Evolutionary conservation across 2,888 invertebrate genomes (phyloP).

Genomic region (Catocala fraxini): DNA sequence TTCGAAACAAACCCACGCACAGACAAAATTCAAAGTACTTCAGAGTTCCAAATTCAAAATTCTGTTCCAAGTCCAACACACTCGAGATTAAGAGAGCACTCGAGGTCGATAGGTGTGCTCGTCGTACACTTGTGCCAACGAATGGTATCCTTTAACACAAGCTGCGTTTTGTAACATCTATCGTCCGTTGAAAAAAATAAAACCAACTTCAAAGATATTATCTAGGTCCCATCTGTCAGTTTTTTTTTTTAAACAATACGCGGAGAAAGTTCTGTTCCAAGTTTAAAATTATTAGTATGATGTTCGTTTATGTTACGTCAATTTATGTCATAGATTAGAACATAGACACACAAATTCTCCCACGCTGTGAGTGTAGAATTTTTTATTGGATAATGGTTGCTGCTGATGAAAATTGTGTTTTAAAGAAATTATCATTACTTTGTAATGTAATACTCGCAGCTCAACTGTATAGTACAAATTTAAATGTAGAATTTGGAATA

Average conservation of each 20-base stretch:
- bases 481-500: too few relatives aligned
- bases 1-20: slow-evolving; percentile 7
- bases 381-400: background rate
- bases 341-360: slow-evolving; percentile 13
- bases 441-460: too few relatives aligned
- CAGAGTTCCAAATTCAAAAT: slow-evolving; percentile 19
- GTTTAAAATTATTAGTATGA: slow-evolving; percentile 16
- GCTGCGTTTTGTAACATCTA: slow-evolving; percentile 29
- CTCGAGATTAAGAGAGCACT: slow-evolving; percentile 44
- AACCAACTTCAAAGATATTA: slow-evolving; percentile 38
- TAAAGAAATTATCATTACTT: too few relatives aligned
- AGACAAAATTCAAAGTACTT: slow-evolving; percentile 16
- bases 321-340: background rate
- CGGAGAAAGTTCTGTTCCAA: slow-evolving; percentile 18
- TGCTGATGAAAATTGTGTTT: too few relatives aligned
- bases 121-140: slow-evolving; percentile 37
- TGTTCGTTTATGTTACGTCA: slow-evolving; percentile 8
- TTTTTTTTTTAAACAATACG: slow-evolving; percentile 27
- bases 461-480: too few relatives aligned
- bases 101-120: slow-evolving; percentile 49
- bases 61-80: slow-evolving; percentile 29
- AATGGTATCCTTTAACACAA: slow-evolving; percentile 44
- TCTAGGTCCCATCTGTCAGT: slow-evolving; percentile 26
- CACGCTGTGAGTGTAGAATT: slow-evolving; percentile 12
- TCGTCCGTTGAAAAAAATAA: slow-evolving; percentile 36